Percentiles rank a stretch among this genome's conserved stretches.
Evolutionary conservation across 37 sponge, comb jelly and placozoan genomes (phyloP).

Genomic region (Theonella swinhoei): DNA sequence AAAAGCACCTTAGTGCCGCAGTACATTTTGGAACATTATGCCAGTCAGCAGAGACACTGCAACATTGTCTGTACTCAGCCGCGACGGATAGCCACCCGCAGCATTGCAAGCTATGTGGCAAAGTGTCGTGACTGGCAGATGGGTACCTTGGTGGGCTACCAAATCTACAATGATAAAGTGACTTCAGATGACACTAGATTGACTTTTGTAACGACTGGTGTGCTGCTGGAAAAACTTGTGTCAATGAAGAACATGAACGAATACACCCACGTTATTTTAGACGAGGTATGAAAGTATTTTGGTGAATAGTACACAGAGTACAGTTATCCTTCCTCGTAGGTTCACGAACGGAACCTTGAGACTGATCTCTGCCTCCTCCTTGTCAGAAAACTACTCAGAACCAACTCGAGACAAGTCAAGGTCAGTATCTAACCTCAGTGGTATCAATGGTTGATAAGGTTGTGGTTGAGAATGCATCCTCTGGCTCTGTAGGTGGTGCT

Average conservation of each 20-base stretch:
- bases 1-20: constrained; percentile 96
- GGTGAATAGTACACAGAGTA: neutral
- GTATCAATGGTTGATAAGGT: neutral
- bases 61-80: constrained; percentile 98
- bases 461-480: neutral
- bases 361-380: constrained; percentile 92
- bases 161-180: constrained; percentile 81
- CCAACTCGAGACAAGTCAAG: constrained; percentile 88
- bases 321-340: constrained; percentile 23
- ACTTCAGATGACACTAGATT: constrained; percentile 86
- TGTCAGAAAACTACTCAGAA: constrained; percentile 79
- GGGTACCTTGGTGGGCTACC: constrained; percentile 95
- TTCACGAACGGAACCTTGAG: constrained; percentile 92
- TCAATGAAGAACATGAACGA: constrained; percentile 87
- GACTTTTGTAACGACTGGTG: constrained; percentile 93
- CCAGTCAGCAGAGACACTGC: constrained; percentile 65
- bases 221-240: constrained; percentile 85
- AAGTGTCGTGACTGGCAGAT: constrained; percentile 70
- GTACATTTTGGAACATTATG: constrained; percentile 85
- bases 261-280: constrained; percentile 93
- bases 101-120: constrained; percentile 85
- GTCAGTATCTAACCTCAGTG: constrained; percentile 8
- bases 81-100: constrained; percentile 86
- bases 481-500: constrained; percentile 72
- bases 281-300: constrained; percentile 71